A percentile compares a stretch with the other conserved stretches of the same genome.
Conservation (phyloP, 2,113 vertebrate species). For the Symphodus melops region DNA sequence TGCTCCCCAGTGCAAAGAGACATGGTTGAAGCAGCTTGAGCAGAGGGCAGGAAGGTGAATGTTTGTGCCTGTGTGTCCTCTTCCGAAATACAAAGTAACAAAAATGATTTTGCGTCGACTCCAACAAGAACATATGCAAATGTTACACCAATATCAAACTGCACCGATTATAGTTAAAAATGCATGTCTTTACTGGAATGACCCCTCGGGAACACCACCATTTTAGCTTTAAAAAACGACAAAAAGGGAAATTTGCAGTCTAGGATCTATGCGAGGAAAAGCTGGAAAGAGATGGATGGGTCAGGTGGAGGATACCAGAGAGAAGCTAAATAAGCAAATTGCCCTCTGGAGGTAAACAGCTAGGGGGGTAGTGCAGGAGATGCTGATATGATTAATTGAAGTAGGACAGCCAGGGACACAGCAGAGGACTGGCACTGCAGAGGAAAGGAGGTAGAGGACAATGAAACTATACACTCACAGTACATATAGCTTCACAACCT, state of each 20-base stretch:
- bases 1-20: constrained; percentile 46
- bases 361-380: constrained; percentile 57
- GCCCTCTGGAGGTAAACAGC: constrained; percentile 76
- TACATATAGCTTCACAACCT: constrained; percentile 57
- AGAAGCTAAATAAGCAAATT: constrained; percentile 76
- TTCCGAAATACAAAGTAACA: constrained; percentile 6
- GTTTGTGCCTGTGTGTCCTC: constrained; percentile 1
- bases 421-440: constrained; percentile 67
- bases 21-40: constrained; percentile 29
- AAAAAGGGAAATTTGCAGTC: neutral
- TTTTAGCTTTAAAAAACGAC: constrained; percentile 3
- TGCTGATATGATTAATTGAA: constrained; percentile 82
- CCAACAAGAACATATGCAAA: constrained; percentile 20
- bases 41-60: constrained; percentile 1
- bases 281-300: constrained; percentile 56
- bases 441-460: constrained; percentile 75
- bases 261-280: constrained; percentile 1
- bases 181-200: constrained; percentile 23
- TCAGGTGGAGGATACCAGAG: constrained; percentile 39
- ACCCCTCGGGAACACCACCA: constrained; percentile 2
- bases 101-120: constrained; percentile 1
- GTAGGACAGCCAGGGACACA: constrained; percentile 78
- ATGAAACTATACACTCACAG: constrained; percentile 53
- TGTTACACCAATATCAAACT: constrained; percentile 15
- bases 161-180: constrained; percentile 30